phyloP scores from a whole-genome alignment of 2,888 invertebrate genomes.

The Chloroclysta siterata region DNA sequence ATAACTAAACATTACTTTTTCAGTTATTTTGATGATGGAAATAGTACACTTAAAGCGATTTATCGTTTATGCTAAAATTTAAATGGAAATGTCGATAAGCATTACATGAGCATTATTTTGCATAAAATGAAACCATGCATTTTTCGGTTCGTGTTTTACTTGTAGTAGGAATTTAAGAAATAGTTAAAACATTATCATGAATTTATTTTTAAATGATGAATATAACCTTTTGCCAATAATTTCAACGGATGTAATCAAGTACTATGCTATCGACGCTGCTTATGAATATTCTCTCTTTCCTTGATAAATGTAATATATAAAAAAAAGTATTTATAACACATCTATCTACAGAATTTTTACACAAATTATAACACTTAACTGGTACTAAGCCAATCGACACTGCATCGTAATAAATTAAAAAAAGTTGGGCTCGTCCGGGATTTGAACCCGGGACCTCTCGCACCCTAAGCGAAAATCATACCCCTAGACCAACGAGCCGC shows the following conservation, averaged over 20 bases:
- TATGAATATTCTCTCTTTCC: too few relatives aligned
- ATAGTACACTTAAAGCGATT: constrained; percentile 1
- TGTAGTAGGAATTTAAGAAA: background rate
- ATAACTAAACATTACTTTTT: constrained; percentile 11
- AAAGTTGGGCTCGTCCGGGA: constrained; percentile 81
- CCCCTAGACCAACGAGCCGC: constrained; percentile 69
- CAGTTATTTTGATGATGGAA: constrained; percentile 5
- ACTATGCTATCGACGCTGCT: too few relatives aligned
- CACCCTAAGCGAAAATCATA: constrained; percentile 85
- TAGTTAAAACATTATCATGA: too few relatives aligned
- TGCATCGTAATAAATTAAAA: constrained; percentile 38
- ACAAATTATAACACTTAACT: too few relatives aligned
- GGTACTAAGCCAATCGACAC: too few relatives aligned
- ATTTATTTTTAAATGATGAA: too few relatives aligned
- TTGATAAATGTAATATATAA: too few relatives aligned
- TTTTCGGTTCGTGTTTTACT: background rate
- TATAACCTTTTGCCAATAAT: too few relatives aligned
- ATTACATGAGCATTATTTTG: constrained; percentile 3
- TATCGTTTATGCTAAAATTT: constrained; percentile 7
- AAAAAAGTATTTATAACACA: too few relatives aligned
- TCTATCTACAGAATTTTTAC: too few relatives aligned
- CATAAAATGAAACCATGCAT: background rate
- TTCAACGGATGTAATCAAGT: too few relatives aligned
- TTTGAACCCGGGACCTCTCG: constrained; percentile 85
- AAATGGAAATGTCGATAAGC: constrained; percentile 4